These are phyloP conservation scores for Brotula barbata DNA, from an alignment of 2,797 vertebrate genomes.

Conservation along the genomic window DNA sequence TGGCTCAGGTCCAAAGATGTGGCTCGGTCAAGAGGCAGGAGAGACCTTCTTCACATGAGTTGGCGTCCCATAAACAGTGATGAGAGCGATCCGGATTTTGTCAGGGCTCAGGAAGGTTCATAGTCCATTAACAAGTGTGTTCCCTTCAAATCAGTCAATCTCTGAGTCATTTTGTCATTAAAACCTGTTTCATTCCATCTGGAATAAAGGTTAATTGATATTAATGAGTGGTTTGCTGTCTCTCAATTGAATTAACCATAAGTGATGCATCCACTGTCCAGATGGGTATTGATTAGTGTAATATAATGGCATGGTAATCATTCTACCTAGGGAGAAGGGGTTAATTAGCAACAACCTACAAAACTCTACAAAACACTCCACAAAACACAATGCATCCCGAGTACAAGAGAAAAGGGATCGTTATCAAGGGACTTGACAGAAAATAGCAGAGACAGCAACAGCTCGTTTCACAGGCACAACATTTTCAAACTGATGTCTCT, in stretches of 20 bases:
- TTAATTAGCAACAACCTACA: background rate
- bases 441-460: background rate
- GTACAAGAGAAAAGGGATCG: background rate
- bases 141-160: background rate
- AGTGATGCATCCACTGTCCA: background rate
- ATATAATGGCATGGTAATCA: background rate
- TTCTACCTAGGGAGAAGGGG: background rate
- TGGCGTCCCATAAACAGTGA: conserved; percentile 1
- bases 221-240: background rate
- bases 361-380: conserved; percentile 17
- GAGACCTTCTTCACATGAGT: conserved; percentile 13
- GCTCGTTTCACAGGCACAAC: background rate
- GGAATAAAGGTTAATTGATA: background rate
- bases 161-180: background rate
- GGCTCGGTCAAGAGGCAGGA: conserved; percentile 7
- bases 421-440: conserved; percentile 22
- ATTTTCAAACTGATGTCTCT: background rate
- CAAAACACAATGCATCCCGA: background rate
- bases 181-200: background rate
- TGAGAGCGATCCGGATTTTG: too few species aligned
- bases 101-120: background rate
- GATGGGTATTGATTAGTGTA: background rate
- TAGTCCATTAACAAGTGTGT: background rate
- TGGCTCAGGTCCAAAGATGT: conserved; percentile 43
- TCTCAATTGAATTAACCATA: background rate